Percentiles rank a stretch among this genome's conserved stretches.
Conservation (phyloP, 2,888 invertebrate species). For the Blastobasis adustella region DNA sequence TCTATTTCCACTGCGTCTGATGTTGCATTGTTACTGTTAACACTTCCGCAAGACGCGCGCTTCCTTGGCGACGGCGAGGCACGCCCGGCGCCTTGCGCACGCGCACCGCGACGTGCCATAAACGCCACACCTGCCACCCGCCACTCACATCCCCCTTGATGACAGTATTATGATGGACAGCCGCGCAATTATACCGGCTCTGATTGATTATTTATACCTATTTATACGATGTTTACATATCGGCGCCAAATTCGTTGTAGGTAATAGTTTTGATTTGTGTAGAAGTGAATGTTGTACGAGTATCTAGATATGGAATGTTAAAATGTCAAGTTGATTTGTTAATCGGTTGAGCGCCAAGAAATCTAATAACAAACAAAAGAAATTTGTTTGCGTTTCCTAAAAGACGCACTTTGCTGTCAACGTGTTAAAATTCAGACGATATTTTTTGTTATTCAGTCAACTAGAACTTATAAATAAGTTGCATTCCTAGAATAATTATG, state of each 20-base stretch:
- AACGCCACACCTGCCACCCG: conserved; percentile 17
- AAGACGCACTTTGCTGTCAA: too few species aligned
- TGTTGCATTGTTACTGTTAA: too few species aligned
- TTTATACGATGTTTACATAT: conserved; percentile 4
- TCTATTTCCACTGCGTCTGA: background rate
- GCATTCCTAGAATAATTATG: too few species aligned
- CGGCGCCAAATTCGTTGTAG: conserved; percentile 3
- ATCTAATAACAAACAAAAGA: too few species aligned
- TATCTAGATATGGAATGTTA: too few species aligned
- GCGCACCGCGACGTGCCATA: background rate
- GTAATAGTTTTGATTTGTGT: background rate
- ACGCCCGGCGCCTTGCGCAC: conserved; percentile 8
- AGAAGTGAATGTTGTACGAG: too few species aligned
- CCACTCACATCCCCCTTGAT: conserved; percentile 18
- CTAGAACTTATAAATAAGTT: too few species aligned
- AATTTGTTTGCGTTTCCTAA: too few species aligned
- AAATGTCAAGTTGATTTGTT: too few species aligned
- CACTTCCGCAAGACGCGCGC: background rate
- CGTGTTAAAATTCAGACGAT: too few species aligned
- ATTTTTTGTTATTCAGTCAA: too few species aligned
- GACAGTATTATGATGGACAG: conserved; percentile 17
- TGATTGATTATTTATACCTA: background rate
- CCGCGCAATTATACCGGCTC: background rate
- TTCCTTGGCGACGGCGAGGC: conserved; percentile 13
- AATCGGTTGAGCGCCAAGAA: too few species aligned